Base-by-base conservation (phyloP, 2,888 invertebrate species). In the Enoplolaimus lenunculus region DNA sequence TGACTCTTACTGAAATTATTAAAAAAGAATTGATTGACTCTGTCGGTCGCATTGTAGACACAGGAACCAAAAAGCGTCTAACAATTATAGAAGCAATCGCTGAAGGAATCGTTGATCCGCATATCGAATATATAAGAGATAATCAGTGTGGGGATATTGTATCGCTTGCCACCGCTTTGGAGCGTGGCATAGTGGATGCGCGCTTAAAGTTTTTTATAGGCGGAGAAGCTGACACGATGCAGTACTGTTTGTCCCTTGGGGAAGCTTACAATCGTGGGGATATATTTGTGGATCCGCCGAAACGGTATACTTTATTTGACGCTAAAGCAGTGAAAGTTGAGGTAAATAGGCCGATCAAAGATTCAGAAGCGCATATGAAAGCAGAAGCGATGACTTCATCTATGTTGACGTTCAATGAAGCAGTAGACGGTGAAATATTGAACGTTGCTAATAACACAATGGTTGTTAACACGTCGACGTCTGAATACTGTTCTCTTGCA, bases 1-100 rank as follows among this genome's bases (percentile, higher is more conserved):
- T 91, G 85, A 91, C 93, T n/a, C 84, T 97, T 35, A 90, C 92
- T 83, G 93, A 93, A 79, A 82, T 83, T 71, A 86, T 89, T 73
- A 90, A 91, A 81, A 85, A 87, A 77, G 88, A 88, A 80, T 84
- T 91, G 75, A 86, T 93, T 78, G 90, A 90, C 76, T 87, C 87
- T 68, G 82, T 83, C n/a, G 88, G 88, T 73, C 87, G 86, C 79
- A 88, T 94, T 74, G 85, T 87, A 69, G 92, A 93, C 77, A 89
- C 91, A 0, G 86, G 89, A 72, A 89, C 89, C 77, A 87, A 88
- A 75, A 84, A 86, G 77, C 76, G 78, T 2, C 83, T 91, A 60
- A 88, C 88, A 73, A 87, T 95, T 74, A 83, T 90, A 73, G 90
- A 93, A 82, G 90, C 93, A 0, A 87, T 94, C 73, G 87, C 88